Base-by-base conservation (phyloP, 1,140 invertebrate genomes). In the Drosophila rufa region DNA sequence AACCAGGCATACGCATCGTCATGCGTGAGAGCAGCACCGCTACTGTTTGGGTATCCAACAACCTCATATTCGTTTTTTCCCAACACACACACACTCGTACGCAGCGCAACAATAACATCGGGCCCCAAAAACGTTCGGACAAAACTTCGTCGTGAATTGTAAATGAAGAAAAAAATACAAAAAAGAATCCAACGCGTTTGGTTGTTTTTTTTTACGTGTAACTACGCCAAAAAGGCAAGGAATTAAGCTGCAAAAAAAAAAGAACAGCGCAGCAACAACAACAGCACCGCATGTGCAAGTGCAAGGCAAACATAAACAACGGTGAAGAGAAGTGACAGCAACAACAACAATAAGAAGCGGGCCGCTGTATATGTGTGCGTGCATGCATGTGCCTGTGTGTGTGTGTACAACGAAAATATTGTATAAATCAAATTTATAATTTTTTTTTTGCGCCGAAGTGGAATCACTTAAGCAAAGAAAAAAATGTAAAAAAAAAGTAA, bases 251-350 rank as follows among this genome's bases (percentile, higher is more conserved):
- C 51, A 57, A 64, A 42, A 64, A 83, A 70, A 87, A 87, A 89
- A 87, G 75, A 27, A 53, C 46, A 40, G 17, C 38, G 67, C 67
- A 82, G 64, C 69, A 82, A 75, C 82, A 79, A 79, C 80, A 86
- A 86, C 75, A 86, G 69, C 65, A 25, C 47, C 43, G 85, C 84
- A 70, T 79, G 78, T 84, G 84, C 83, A 86, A 86, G 83, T 86
- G 83, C 75, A 77, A 77, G 75, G 70, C 79, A 91, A 90, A 90
- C 85, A 90, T 84, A 90, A 90, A 90, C 85, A 90, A 90, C 74
- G 59, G 70, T 71, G 70, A 68, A 62, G 78, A 81, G 55, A 65
- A 82, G 40, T 22, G 50, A 56, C 69, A 70, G 40, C 51, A 80
- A 69, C 64, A 85, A 79, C 64, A 75, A 53, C 66, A 78, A 58